These are phyloP conservation scores for Argyra leucocephala DNA, from an alignment of 2,888 invertebrate genomes.

Conservation along the genomic window DNA sequence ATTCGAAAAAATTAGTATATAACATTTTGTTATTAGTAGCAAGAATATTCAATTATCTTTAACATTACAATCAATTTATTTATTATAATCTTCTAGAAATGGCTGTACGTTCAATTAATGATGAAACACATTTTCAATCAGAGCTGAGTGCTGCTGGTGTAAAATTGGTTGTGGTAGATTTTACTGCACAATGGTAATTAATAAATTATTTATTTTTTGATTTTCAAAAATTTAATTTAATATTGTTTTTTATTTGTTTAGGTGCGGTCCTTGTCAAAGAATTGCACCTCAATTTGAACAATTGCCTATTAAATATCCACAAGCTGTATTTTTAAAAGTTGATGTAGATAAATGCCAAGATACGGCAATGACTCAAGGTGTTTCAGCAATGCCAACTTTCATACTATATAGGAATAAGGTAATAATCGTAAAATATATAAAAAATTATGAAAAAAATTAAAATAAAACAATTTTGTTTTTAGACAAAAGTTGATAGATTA, in stretches of 20 bases:
- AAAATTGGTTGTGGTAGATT: slow-evolving; percentile 87
- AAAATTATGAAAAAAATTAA: not conserved
- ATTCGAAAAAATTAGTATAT: too few relatives aligned
- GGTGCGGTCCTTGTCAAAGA: slow-evolving; percentile 94
- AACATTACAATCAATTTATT: too few relatives aligned
- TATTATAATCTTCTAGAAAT: slow-evolving; percentile 26
- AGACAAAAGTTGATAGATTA: slow-evolving; percentile 73
- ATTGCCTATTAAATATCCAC: slow-evolving; percentile 74
- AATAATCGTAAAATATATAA: slow-evolving; percentile 25
- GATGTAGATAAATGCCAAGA: slow-evolving; percentile 83
- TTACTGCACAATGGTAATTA: slow-evolving; percentile 79
- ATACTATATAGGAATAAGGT: slow-evolving; percentile 82
- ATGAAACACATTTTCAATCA: slow-evolving; percentile 63
- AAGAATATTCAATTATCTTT: too few relatives aligned
- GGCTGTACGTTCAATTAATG: slow-evolving; percentile 40
- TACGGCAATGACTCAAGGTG: slow-evolving; percentile 76
- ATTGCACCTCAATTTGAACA: slow-evolving; percentile 90
- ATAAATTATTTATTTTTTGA: not conserved
- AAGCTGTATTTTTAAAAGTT: slow-evolving; percentile 85
- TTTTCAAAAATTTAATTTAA: not conserved
- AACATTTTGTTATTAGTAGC: too few relatives aligned
- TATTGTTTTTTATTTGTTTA: slow-evolving; percentile 35
- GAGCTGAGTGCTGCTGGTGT: slow-evolving; percentile 54
- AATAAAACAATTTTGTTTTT: slow-evolving; percentile 28
- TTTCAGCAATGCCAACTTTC: slow-evolving; percentile 97